These are phyloP conservation scores for Actinostola sp. DNA, from an alignment of 92 coral and sea anemone genomes.

Conservation along the genomic window DNA sequence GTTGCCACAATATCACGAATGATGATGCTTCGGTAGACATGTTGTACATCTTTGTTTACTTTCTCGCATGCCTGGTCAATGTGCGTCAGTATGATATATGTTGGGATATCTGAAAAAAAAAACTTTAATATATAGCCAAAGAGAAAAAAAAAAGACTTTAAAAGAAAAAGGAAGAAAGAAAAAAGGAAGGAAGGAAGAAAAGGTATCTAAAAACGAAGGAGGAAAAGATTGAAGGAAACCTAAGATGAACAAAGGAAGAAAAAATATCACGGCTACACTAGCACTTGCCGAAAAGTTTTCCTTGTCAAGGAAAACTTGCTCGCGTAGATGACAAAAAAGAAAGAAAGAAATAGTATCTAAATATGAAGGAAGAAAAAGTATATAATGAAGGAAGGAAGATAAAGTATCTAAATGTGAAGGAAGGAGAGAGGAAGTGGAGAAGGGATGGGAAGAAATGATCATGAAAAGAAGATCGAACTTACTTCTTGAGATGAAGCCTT, in stretches of 20 bases:
- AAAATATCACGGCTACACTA: no score
- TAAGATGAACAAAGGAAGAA: no score
- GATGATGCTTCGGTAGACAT: slow-evolving; percentile 1
- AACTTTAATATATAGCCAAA: neutral
- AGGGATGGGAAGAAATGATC: neutral
- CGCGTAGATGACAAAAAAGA: no score
- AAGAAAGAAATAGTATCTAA: no score
- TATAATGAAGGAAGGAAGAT: neutral
- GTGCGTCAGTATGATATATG: slow-evolving; percentile 18
- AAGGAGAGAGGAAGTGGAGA: neutral
- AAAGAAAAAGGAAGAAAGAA: no score
- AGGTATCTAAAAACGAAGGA: no score
- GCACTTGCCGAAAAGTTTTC: no score
- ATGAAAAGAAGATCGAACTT: neutral
- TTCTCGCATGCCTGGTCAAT: slow-evolving; percentile 32
- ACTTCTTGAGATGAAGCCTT: slow-evolving; percentile 10
- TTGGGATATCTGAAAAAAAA: slow-evolving; percentile 12
- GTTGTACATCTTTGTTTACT: neutral
- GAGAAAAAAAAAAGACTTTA: no score
- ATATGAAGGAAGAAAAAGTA: neutral
- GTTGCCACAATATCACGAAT: slow-evolving; percentile 16
- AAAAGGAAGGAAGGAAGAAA: no score
- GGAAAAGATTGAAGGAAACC: no score
- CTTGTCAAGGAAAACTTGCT: no score
- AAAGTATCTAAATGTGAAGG: neutral